Evolutionary conservation across 2,113 vertebrate genomes (phyloP), one percentile per base, ranked within the genome.

Genomic region (Ceuthmochares aereus): DNA sequence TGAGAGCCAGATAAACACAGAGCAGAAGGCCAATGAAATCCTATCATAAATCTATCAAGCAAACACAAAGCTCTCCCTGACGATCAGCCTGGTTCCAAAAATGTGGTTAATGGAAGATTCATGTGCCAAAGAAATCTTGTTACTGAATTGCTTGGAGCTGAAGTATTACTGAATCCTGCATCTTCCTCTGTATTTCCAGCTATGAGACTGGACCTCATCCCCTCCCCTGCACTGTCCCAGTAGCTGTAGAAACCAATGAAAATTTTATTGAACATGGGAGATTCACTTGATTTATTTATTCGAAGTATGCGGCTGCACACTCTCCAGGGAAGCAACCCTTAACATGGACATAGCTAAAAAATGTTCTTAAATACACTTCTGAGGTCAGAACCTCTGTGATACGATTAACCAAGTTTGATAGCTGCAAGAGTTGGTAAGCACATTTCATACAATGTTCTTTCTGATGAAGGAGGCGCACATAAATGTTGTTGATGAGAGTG

Each of bases 1-100:
- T 32, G 64, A 92, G 74, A 89, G 91, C 51, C 91, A 95, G 93
- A 89, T 70, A 96, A 94, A 90, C 67, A 79, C 8, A 84, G 83
- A 95, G 43, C 49, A 86, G 72, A 66, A 51, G 43, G 64, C 73
- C 75, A 86, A 7, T 64, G 69, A 96, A 95, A 93, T 95, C 60
- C 79, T 92, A 40, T 22, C 15, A 7, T 92, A 94, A 96, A 92
- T 92, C 79, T 86, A 64, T 88, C 56, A 80, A 59, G 23, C 69
- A 64, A 95, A 86, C 58, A 84, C 52, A 92, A 83, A 89, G 20
- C 21, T 34, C 8, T 89, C 89, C 60, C 73, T 77, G 69, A 87
- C 47, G 72, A 78, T 83, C 75, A 81, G 21, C 12, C 14, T 81
- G 10, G 20, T 95, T 94, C 87, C 92, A 96, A 90, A 93, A 92